phyloP scores from a whole-genome alignment of 2,113 vertebrate genomes.

The Labrus mixtus region DNA sequence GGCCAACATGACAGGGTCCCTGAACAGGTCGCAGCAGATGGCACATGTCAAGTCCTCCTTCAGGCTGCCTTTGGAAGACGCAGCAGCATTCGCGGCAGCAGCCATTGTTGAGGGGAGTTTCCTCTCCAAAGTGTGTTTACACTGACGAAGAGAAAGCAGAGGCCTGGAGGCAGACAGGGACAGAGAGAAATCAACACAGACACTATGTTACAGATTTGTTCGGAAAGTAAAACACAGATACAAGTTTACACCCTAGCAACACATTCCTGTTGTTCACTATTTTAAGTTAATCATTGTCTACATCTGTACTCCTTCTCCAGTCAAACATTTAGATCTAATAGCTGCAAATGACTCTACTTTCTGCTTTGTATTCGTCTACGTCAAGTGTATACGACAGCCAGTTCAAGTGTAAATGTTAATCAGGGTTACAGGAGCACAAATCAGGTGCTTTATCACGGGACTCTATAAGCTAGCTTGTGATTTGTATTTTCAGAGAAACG shows the following conservation, averaged over 20 bases:
- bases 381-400: background rate
- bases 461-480: background rate
- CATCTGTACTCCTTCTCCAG: background rate
- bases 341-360: background rate
- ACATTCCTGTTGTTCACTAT: background rate
- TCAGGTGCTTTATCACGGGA: conserved; percentile 27
- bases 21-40: conserved; percentile 90
- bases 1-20: conserved; percentile 88
- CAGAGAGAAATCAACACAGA: background rate
- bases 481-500: background rate
- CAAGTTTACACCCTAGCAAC: background rate
- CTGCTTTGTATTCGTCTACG: background rate
- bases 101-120: conserved; percentile 47
- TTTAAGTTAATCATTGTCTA: background rate
- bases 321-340: conserved; percentile 1
- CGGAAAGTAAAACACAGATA: too few relatives aligned
- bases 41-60: conserved; percentile 90
- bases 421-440: background rate
- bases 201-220: too few relatives aligned
- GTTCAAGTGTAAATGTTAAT: background rate
- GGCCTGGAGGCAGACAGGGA: background rate
- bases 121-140: background rate
- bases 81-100: conserved; percentile 20
- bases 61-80: conserved; percentile 73
- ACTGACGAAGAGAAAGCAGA: conserved; percentile 44